Evolutionary conservation across 2,797 vertebrate species (phyloP), one percentile per base, ranked within the genome.

Genomic region (Knipowitschia caucasica): DNA sequence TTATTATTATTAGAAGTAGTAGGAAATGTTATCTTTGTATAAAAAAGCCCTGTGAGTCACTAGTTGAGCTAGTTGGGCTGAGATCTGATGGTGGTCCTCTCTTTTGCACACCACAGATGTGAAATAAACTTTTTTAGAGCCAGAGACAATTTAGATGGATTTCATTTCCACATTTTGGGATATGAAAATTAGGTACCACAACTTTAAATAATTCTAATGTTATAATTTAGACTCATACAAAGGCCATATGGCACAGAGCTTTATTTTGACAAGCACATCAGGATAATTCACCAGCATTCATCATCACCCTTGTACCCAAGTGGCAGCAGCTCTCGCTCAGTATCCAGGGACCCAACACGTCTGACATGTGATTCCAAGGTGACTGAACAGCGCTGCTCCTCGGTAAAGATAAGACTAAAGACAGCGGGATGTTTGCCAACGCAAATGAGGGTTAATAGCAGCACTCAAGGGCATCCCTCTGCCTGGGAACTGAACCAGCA

Each of bases 391-490:
- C 3, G 23, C 23, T 64, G 20, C 52, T 56, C 50, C 20, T 40
- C 31, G 30, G 39, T 57, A 39, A 35, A 50, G 53, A 64, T 63
- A 53, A 73, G 58, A 62, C 47, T 52, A 46, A 51, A 54, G 57
- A 67, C 53, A 49, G 46, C 1, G 7, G 53, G 63, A 43, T 65
- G 53, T 67, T 78, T 56, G 49, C 47, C 30, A 18, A 64, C 70
- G 64, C 62, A 77, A 73, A 80, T 71, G 20, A 67, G 62, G 70
- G 64, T 77, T 81, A 73, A 75, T 56, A 53, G 62, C 66, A 47
- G 14, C 51, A 53, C 71, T 73, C 47, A 64, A 65, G 65, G 67
- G 56, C 53, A 50, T 44, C 45, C 23, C 45, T 15, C 57, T 14
- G 62, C 44, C 56, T 61, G 59, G 72, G 71, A 81, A 64, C 59